Evolutionary conservation across 1,140 invertebrate species (phyloP).

Genomic region (Achatina immaculata): DNA sequence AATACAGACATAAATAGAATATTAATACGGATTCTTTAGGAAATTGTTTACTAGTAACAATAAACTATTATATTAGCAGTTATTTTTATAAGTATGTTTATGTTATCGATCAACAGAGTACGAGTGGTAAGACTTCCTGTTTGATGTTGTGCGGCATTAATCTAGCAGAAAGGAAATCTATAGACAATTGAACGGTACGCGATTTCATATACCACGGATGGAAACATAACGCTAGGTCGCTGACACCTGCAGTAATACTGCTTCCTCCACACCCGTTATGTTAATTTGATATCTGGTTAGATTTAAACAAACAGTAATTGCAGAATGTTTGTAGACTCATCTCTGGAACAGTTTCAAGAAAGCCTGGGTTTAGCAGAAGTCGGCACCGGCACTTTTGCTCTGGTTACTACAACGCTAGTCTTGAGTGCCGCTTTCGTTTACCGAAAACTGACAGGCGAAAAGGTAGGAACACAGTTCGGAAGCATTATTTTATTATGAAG

Average conservation of each 20-base stretch:
- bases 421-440: constrained; percentile 36
- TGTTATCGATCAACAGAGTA: neutral
- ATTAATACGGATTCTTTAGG: no score
- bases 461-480: neutral
- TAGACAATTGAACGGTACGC: no score
- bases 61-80: neutral
- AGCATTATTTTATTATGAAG: neutral
- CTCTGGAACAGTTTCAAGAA: constrained; percentile 29
- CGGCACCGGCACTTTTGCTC: constrained; percentile 29
- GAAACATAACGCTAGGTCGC: no score
- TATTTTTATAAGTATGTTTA: neutral
- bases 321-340: constrained; percentile 27
- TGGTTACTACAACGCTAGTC: constrained; percentile 39
- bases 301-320: no score
- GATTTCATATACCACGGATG: no score
- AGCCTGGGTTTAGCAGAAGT: constrained; percentile 18
- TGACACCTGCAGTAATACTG: no score
- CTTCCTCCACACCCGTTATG: no score
- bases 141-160: neutral
- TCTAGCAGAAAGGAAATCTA: no score
- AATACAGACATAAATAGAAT: no score
- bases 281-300: no score
- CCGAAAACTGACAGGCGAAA: constrained; percentile 20
- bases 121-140: neutral
- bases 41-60: neutral